Base-by-base conservation (phyloP, 2,888 invertebrate species). In the Lasiommata megera region DNA sequence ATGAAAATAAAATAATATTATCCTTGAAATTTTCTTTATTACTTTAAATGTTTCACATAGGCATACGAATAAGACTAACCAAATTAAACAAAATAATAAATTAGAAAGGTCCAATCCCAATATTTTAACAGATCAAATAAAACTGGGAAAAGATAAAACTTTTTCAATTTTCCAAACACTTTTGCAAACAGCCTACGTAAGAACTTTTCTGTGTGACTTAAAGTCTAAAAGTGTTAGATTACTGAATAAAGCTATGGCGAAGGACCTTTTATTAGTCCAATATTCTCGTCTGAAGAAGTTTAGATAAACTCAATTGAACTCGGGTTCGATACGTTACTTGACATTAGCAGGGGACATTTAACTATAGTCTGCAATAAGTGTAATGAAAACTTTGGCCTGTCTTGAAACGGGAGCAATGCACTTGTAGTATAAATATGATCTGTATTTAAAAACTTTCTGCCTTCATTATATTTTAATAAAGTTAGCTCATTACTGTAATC, bases 171-270 rank as follows among this genome's bases (percentile, higher is more conserved):
- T 37, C 48, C 48, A 48, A 48, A 48, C 23, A 48, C 37, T 48
- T 48, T 48, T 18, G 23, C 48, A 36, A 48, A 48, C 48, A 37
- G 48, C 8, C 29, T 16, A 38, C 23, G 38, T 38, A 44, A 54
- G 44, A 38, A 48, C 44, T 59, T 47, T 29, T 6, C 47, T 52
- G 52, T 52, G 51, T 59, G 36, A 40, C 40, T 48, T 28, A n/a
- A 46, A 52, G 56, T 56, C 51, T 56, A 29, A 56, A 47, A 56
- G 46, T 46, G 29, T 28, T 41, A 37, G 41, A 47, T 59, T 59
- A 52, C 56, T 59, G 56, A 59, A 59, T 51, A 52, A 52, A 56
- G 47, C 47, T 41, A 56, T 59, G 55, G 55, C 55, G 40, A 12
- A 3, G 11, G 51, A 40, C 55, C 12, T 55, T 51, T 50, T 55